These are phyloP conservation scores for Pygocentrus nattereri DNA, from an alignment of 2,797 vertebrate species.

Conservation along the genomic window DNA sequence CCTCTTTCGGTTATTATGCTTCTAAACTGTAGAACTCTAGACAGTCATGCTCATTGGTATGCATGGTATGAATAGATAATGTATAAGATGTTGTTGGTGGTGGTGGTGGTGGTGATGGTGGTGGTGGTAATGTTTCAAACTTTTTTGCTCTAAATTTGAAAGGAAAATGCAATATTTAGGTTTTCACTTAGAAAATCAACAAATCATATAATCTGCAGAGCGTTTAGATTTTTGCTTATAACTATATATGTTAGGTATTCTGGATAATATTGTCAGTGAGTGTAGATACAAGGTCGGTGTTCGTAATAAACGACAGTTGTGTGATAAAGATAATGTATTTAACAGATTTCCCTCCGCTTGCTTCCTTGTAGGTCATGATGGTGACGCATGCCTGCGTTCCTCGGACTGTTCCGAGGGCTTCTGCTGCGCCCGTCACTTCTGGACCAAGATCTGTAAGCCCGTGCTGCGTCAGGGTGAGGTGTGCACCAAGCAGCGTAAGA, in stretches of 20 bases:
- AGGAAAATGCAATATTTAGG: too few relatives aligned
- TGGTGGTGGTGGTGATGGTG: too few relatives aligned
- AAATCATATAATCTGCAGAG: too few relatives aligned
- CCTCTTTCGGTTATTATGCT: too few relatives aligned
- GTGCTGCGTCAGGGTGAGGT: constrained; percentile 95
- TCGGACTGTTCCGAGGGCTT: constrained; percentile 93
- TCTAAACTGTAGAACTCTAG: too few relatives aligned
- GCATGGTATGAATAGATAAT: too few relatives aligned
- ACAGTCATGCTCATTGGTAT: too few relatives aligned
- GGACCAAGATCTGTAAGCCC: constrained; percentile 99
- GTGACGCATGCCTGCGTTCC: constrained; percentile 92
- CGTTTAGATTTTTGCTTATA: too few relatives aligned
- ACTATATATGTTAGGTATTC: not conserved
- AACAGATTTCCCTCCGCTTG: constrained; percentile 4
- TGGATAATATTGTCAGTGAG: not conserved
- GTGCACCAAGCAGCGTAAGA: constrained; percentile 96
- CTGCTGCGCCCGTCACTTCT: constrained; percentile 98
- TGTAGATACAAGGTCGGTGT: not conserved
- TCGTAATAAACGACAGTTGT: not conserved
- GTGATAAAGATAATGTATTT: not conserved
- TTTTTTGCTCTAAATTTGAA: too few relatives aligned
- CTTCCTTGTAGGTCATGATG: constrained; percentile 86
- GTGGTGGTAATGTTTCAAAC: too few relatives aligned
- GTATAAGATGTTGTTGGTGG: too few relatives aligned
- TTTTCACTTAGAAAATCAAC: too few relatives aligned